phyloP scores from a whole-genome alignment of 1,140 invertebrate genomes.

The Drosophila mojavensis region DNA sequence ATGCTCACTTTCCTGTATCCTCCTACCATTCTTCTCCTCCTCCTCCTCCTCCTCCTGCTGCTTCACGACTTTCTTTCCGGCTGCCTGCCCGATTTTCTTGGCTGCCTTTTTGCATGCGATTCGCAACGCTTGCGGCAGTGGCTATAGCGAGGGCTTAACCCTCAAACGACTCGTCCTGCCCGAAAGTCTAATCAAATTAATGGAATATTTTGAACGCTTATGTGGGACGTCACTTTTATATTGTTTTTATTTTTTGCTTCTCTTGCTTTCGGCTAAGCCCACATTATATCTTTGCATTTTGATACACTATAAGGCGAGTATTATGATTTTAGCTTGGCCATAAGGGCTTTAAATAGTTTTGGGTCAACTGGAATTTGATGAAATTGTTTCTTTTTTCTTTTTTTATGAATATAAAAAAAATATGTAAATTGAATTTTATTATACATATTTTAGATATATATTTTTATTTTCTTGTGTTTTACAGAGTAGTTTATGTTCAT shows the following conservation, averaged over 20 bases:
- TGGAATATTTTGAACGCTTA: slow-evolving; percentile 70
- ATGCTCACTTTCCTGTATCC: slow-evolving; percentile 7
- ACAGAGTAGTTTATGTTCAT: no score
- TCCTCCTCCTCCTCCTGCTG: background rate
- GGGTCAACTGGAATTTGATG: background rate
- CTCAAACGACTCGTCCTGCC: slow-evolving; percentile 31
- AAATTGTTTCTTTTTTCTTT: background rate
- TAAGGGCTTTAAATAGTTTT: background rate
- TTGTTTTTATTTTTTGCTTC: slow-evolving; percentile 18
- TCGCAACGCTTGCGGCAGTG: slow-evolving; percentile 22
- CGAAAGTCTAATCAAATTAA: slow-evolving; percentile 78
- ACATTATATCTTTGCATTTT: background rate
- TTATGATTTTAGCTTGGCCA: background rate
- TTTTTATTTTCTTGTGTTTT: no score
- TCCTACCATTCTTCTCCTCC: background rate
- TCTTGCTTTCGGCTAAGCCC: slow-evolving; percentile 1
- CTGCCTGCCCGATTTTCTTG: background rate
- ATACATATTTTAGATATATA: no score
- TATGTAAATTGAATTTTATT: no score
- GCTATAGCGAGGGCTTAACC: slow-evolving; percentile 28
- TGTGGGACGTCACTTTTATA: slow-evolving; percentile 24
- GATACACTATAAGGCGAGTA: background rate
- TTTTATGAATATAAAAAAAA: no score
- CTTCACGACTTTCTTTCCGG: background rate
- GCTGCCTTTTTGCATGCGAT: slow-evolving; percentile 28